Percentiles rank a stretch among this genome's conserved stretches.
Evolutionary conservation across 2,888 invertebrate species (phyloP).

Genomic region (Yponomeuta cagnagella): DNA sequence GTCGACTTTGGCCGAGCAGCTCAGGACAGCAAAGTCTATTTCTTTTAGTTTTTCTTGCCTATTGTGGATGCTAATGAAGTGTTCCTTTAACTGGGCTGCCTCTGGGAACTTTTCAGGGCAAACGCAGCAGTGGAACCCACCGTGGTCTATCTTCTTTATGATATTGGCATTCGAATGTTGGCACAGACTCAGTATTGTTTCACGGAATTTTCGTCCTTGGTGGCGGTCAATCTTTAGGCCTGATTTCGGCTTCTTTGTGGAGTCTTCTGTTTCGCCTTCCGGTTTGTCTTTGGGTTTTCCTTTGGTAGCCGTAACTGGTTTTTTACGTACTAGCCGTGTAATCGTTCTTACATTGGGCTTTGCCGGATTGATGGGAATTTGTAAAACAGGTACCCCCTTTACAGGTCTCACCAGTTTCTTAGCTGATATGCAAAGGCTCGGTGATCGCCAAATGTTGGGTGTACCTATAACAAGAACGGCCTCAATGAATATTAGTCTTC

Average conservation of each 20-base stretch:
- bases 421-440: not conserved
- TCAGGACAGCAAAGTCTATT: not conserved
- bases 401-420: too few relatives aligned
- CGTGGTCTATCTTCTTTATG: not conserved
- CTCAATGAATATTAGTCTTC: not conserved
- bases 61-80: not conserved
- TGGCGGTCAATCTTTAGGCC: not conserved
- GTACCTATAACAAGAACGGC: not conserved
- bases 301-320: too few relatives aligned
- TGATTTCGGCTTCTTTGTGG: not conserved
- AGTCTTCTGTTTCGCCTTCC: not conserved
- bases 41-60: not conserved
- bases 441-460: not conserved
- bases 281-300: too few relatives aligned
- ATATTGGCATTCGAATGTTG: constrained; percentile 1
- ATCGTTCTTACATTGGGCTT: too few relatives aligned
- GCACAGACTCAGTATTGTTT: not conserved
- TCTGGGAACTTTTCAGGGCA: not conserved
- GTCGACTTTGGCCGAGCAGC: constrained; percentile 39
- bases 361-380: too few relatives aligned
- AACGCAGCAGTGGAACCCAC: not conserved
- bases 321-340: too few relatives aligned
- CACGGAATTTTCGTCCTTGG: not conserved
- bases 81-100: constrained; percentile 2
- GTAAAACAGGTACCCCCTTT: too few relatives aligned